Percentiles rank a stretch among this genome's conserved stretches.
Conservation (phyloP, 2,797 vertebrate genomes). For the Phoebastria nigripes region DNA sequence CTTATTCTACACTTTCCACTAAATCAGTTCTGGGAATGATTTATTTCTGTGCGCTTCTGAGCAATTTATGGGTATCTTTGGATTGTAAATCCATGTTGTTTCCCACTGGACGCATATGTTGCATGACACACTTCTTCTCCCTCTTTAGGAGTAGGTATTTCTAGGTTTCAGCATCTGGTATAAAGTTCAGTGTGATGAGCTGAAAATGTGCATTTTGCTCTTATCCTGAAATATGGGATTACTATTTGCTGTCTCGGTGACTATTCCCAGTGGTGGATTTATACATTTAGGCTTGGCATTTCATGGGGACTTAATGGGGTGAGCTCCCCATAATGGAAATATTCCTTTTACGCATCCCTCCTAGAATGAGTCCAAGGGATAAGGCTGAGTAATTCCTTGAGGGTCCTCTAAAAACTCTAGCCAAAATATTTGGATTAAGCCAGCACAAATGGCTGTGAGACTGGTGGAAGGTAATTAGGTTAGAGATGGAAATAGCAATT, state of each 20-base stretch:
- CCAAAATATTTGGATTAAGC: not conserved
- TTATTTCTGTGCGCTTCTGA: not conserved
- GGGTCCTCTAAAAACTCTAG: not conserved
- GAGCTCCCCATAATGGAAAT: not conserved
- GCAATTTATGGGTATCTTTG: not conserved
- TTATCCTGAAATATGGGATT: not conserved
- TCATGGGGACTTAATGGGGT: not conserved
- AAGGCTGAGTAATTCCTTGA: not conserved
- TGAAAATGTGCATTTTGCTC: not conserved
- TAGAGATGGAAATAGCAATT: not conserved
- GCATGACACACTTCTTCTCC: not conserved
- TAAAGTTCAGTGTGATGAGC: not conserved
- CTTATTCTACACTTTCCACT: not conserved
- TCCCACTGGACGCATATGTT: not conserved
- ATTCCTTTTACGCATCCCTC: accelerated
- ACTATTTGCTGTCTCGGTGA: not conserved
- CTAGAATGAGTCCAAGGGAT: not conserved
- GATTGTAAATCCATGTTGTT: not conserved
- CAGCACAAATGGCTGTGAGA: not conserved
- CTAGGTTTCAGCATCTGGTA: not conserved
- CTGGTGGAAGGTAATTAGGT: not conserved
- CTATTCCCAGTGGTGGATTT: not conserved
- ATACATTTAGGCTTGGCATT: not conserved
- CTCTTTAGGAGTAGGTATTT: not conserved
- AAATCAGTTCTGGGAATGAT: not conserved